A percentile compares a stretch with the other conserved stretches of the same genome.
Conservation (phyloP, 2,113 vertebrate genomes). For the Heterochromis multidens region DNA sequence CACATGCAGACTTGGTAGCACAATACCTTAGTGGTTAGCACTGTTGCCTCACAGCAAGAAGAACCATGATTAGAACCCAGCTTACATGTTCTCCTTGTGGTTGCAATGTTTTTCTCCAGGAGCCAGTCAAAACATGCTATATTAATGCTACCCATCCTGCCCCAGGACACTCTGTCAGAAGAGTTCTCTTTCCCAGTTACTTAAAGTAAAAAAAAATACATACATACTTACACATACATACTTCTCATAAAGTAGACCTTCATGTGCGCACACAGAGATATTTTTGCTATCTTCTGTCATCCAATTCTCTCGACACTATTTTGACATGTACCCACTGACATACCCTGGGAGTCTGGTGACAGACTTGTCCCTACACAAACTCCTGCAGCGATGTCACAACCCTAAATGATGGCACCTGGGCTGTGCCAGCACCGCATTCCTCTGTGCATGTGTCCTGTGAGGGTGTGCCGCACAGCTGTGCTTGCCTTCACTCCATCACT, state of each 20-base stretch:
- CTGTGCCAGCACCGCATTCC: background rate
- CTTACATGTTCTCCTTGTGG: background rate
- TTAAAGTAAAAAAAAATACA: background rate
- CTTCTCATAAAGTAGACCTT: background rate
- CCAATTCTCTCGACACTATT: background rate
- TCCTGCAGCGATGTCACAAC: constrained; percentile 12
- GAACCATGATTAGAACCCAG: no score
- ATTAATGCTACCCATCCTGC: background rate
- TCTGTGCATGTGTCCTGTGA: background rate
- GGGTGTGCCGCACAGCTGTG: constrained; percentile 34
- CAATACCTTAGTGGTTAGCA: no score
- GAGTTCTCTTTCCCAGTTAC: background rate
- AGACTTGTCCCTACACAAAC: background rate
- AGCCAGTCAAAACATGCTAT: rapidly evolving
- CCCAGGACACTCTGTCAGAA: rapidly evolving
- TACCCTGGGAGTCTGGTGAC: constrained; percentile 10
- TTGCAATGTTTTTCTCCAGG: background rate
- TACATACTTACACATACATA: background rate
- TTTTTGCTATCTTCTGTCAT: background rate
- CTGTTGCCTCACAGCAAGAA: no score
- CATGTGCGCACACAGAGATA: background rate
- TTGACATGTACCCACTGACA: background rate
- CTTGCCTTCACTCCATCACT: background rate
- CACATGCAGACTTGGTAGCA: background rate
- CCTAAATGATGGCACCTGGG: constrained; percentile 14